A percentile compares a stretch with the other conserved stretches of the same genome.
Evolutionary conservation across 2,888 invertebrate genomes (phyloP).

Genomic region (Pristionchus mayeri): DNA sequence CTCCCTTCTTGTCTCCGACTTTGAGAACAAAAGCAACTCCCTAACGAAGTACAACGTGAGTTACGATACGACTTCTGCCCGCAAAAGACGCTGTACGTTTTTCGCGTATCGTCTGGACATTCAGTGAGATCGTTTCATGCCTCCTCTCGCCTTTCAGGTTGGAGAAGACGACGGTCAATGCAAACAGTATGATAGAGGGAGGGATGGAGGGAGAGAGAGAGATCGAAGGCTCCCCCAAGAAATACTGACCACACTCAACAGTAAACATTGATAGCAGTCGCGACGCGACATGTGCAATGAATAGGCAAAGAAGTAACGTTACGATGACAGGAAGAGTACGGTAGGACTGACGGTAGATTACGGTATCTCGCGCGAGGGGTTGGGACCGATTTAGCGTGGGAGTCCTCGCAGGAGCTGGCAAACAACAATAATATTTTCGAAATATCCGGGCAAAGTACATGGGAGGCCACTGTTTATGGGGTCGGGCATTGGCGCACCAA

Average conservation of each 20-base stretch:
- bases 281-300: not conserved
- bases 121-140: not conserved
- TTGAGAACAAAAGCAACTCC: too few species aligned
- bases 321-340: not conserved
- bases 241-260: conserved; percentile 24
- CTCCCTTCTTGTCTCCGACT: too few species aligned
- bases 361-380: not conserved
- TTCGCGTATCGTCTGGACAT: not conserved
- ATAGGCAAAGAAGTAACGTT: conserved; percentile 26
- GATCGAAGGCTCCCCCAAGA: not conserved
- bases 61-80: not conserved
- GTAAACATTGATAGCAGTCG: conserved; percentile 29
- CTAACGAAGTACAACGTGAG: too few species aligned
- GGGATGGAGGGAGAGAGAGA: not conserved
- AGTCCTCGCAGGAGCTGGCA: not conserved
- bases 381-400: not conserved
- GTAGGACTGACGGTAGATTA: not conserved
- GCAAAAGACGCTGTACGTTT: not conserved
- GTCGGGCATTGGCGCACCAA: too few species aligned
- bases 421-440: not conserved
- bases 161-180: not conserved
- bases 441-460: not conserved
- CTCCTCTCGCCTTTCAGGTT: conserved; percentile 20
- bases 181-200: conserved; percentile 28
- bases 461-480: too few species aligned